phyloP scores from a whole-genome alignment of 2,113 vertebrate species.

The Plectropomus leopardus region DNA sequence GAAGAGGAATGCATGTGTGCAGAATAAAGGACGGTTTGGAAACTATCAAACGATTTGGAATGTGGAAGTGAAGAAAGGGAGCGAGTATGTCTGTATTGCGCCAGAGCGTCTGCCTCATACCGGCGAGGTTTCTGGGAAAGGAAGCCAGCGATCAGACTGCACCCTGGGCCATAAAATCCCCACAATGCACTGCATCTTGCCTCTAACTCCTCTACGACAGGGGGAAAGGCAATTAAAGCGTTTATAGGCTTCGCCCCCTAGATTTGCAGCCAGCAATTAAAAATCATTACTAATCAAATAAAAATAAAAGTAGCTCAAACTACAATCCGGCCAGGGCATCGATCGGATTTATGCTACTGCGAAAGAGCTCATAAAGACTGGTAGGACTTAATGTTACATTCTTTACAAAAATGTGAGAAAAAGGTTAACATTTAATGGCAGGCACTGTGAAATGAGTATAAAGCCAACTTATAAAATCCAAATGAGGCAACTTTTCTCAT shows the following conservation, averaged over 20 bases:
- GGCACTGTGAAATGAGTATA: slow-evolving; percentile 47
- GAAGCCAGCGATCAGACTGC: slow-evolving; percentile 68
- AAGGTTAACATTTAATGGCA: slow-evolving; percentile 62
- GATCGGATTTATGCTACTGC: slow-evolving; percentile 71
- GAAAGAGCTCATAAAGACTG: slow-evolving; percentile 63
- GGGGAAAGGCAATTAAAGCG: slow-evolving; percentile 78
- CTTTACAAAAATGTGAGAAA: slow-evolving; percentile 64
- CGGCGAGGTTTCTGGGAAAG: slow-evolving; percentile 71
- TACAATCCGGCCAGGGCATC: slow-evolving; percentile 63
- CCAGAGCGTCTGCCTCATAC: slow-evolving; percentile 68
- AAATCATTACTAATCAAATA: slow-evolving; percentile 87
- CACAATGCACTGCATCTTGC: slow-evolving; percentile 66
- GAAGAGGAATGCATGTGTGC: slow-evolving; percentile 36
- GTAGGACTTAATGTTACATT: slow-evolving; percentile 67
- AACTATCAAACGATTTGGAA: slow-evolving; percentile 63
- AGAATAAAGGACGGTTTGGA: slow-evolving; percentile 60
- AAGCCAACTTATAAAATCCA: slow-evolving; percentile 66
- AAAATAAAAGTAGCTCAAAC: slow-evolving; percentile 82
- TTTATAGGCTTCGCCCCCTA: slow-evolving; percentile 80
- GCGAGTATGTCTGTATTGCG: slow-evolving; percentile 56
- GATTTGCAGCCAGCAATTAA: slow-evolving; percentile 84
- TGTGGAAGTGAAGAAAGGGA: slow-evolving; percentile 51
- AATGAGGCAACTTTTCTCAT: slow-evolving; percentile 54
- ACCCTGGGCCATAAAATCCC: slow-evolving; percentile 73
- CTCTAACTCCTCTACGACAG: slow-evolving; percentile 77